A percentile compares a stretch with the other conserved stretches of the same genome.
These are phyloP conservation scores for Cantharis lateralis DNA, from an alignment of 2,888 invertebrate genomes.

Conservation along the genomic window DNA sequence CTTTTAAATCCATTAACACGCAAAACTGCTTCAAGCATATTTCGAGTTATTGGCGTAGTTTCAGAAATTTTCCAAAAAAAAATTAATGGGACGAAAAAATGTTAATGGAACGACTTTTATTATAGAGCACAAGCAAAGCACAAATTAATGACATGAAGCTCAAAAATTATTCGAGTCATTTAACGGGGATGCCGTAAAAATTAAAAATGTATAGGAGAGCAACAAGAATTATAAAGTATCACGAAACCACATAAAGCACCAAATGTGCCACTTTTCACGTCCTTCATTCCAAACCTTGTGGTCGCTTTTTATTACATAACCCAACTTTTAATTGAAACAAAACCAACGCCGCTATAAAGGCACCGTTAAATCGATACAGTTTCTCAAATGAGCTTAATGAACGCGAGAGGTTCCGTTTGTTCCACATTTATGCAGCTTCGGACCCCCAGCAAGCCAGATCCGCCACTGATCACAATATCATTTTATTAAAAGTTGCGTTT, in stretches of 20 bases:
- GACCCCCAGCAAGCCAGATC: not conserved
- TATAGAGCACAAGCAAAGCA: slow-evolving; percentile 31
- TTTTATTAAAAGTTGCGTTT: not conserved
- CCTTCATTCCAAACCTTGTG: not conserved
- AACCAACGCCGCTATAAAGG: not conserved
- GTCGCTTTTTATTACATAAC: not conserved
- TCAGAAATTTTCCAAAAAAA: slow-evolving; percentile 31
- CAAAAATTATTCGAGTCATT: slow-evolving; percentile 39
- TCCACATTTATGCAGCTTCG: not conserved
- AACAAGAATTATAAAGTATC: slow-evolving; percentile 1
- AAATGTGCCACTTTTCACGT: not conserved
- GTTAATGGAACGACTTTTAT: slow-evolving; percentile 44
- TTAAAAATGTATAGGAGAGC: slow-evolving; percentile 35
- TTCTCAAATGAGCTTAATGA: not conserved
- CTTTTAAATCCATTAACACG: not conserved
- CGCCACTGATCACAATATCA: not conserved
- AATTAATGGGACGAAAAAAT: slow-evolving; percentile 51
- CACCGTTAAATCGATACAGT: not conserved
- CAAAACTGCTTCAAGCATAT: not conserved
- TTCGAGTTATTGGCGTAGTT: not conserved
- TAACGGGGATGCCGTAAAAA: slow-evolving; percentile 33
- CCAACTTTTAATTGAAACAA: not conserved
- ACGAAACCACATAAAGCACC: not conserved
- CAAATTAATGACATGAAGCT: slow-evolving; percentile 44
- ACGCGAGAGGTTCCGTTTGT: not conserved